Conservation (phyloP, 2,113 vertebrate species). For the Sisor rabdophorus region DNA sequence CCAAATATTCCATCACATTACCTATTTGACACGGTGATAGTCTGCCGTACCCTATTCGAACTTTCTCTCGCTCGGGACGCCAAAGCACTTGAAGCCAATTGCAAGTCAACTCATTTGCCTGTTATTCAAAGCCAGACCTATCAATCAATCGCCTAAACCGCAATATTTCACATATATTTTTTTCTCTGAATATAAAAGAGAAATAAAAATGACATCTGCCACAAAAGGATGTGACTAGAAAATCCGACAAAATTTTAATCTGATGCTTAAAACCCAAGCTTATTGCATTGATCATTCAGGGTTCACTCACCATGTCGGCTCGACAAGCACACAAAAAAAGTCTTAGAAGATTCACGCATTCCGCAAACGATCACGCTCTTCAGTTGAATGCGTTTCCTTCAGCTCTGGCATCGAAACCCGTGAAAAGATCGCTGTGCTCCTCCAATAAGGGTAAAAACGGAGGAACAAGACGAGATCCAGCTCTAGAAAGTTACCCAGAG, state of each 20-base stretch:
- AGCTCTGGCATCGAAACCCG: not conserved
- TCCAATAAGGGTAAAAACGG: not conserved
- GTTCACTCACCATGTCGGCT: conserved; percentile 37
- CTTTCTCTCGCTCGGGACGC: not conserved
- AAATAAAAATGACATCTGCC: not conserved
- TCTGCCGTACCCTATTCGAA: not conserved
- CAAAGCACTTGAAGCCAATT: not conserved
- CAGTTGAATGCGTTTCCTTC: not conserved
- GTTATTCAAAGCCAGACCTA: too few relatives aligned
- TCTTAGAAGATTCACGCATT: not conserved
- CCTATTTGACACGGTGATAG: too few relatives aligned
- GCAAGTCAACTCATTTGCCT: not conserved
- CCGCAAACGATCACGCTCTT: not conserved
- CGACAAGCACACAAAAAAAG: conserved; percentile 24
- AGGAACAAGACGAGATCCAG: not conserved
- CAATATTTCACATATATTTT: not conserved
- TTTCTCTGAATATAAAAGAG: not conserved
- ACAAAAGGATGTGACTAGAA: not conserved
- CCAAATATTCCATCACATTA: not conserved
- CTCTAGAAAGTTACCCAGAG: conserved; percentile 21
- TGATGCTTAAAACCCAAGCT: too few relatives aligned
- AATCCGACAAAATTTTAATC: not conserved
- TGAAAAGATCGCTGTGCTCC: not conserved
- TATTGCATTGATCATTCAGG: not conserved
- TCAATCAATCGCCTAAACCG: not conserved